Conservation (phyloP, 2,113 vertebrate genomes). For the Crotalus horridus region DNA sequence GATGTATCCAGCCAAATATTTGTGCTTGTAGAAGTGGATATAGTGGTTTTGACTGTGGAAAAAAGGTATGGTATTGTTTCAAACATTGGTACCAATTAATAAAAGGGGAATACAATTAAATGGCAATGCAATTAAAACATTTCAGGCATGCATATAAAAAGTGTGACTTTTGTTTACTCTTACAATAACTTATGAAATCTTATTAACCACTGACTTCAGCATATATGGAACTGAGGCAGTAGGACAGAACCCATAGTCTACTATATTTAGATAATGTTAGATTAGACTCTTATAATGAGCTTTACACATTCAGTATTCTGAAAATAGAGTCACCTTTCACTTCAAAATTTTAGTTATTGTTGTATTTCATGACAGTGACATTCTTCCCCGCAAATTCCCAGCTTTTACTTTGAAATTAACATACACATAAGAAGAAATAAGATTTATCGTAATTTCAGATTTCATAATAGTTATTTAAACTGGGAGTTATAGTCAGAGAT, state of each 20-base stretch:
- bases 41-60: conserved; percentile 60
- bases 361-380: conserved; percentile 49
- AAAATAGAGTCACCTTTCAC: conserved; percentile 50
- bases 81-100: background rate
- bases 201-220: conserved; percentile 21
- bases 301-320: conserved; percentile 34
- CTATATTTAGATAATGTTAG: background rate
- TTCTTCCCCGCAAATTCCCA: conserved; percentile 32
- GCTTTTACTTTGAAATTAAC: conserved; percentile 43
- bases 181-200: conserved; percentile 21
- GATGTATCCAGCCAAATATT: conserved; percentile 69
- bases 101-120: conserved; percentile 10
- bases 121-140: conserved; percentile 6
- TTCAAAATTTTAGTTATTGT: conserved; percentile 50
- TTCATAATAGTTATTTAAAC: conserved; percentile 37
- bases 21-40: conserved; percentile 71
- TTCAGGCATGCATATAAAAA: conserved; percentile 13
- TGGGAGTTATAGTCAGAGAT: background rate
- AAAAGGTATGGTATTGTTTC: conserved; percentile 54
- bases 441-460: conserved; percentile 39
- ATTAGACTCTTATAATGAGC: conserved; percentile 25
- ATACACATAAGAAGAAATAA: conserved; percentile 42
- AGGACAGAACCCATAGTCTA: conserved; percentile 25
- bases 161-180: conserved; percentile 1
- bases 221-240: conserved; percentile 14